phyloP scores from a whole-genome alignment of 2,113 vertebrate species.

The Colinus virginianus region DNA sequence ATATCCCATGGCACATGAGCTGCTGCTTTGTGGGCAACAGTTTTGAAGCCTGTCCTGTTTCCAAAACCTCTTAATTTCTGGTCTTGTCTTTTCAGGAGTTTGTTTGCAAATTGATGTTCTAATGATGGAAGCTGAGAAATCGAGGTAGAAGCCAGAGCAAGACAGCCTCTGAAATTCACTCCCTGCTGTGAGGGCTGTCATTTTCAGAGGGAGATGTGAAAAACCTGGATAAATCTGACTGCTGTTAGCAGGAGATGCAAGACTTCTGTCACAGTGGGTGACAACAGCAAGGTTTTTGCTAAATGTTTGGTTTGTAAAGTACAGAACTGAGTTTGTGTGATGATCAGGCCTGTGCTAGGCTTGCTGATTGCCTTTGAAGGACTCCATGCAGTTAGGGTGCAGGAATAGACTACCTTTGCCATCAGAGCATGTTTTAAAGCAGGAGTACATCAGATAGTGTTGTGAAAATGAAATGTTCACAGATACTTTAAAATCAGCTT shows the following conservation, averaged over 20 bases:
- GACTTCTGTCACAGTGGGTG: not conserved
- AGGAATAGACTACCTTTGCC: not conserved
- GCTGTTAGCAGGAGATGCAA: not conserved
- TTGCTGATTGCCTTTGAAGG: not conserved
- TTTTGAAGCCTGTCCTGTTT: not conserved
- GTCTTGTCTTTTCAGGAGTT: not conserved
- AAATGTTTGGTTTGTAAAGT: not conserved
- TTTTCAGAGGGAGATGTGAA: not conserved
- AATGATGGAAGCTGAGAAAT: not conserved
- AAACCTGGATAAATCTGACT: not conserved
- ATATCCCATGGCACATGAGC: not conserved
- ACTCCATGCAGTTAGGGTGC: not conserved
- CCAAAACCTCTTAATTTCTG: not conserved
- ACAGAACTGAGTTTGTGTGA: not conserved
- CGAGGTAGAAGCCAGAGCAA: not conserved
- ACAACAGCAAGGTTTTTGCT: not conserved
- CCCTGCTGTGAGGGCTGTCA: accelerated
- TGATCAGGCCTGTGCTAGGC: not conserved
- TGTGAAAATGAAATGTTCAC: not conserved
- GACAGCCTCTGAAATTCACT: not conserved
- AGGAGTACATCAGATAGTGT: not conserved
- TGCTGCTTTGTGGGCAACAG: not conserved
- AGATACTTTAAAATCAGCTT: constrained; percentile 29
- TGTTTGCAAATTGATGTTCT: not conserved
- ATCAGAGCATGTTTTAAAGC: not conserved